Evolutionary conservation across 1,140 invertebrate species (phyloP), one percentile per base, ranked within the genome.

Genomic region (Subanguina moxae): DNA sequence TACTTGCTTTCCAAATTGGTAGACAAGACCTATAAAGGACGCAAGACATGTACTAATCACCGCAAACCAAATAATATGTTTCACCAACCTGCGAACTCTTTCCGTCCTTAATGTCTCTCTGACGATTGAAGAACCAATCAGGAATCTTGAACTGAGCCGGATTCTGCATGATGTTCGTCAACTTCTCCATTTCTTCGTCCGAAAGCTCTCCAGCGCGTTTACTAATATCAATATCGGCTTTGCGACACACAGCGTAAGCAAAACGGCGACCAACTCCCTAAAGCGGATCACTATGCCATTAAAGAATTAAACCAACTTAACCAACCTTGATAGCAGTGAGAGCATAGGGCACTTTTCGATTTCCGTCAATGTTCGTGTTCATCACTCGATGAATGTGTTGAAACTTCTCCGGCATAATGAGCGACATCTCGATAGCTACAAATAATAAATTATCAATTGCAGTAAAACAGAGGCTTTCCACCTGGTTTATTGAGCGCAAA

Each of bases 321-420:
- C 48, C 17, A 25, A 86, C 85, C 83, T 97, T 98, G 84, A 98
- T 97, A 65, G 93, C 90, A 42, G 94, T 98, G 87, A 98, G 89
- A 66, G 95, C 94, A 84, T 95, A 97, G 89, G 94, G 93, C 71
- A 97, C 91, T 84, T 97, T 98, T 46, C 90, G 87, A 85, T 93
- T 91, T 83, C 95, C 95, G 89, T 98, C 94, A 78, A 98, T 98
- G 84, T 98, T 98, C 83, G 94, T 97, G 88, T 90, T 91, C 87
- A 97, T 90, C 83, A 98, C 91, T 95, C 95, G 95, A 87, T 97
- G 89, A 89, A 98, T 98, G 87, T 98, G 94, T 86, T 97, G 94
- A 84, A 97, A 98, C 85, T 96, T 96, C 77, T 97, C 93, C 80
- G 95, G 94, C 78, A 96, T 90, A 57, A 97, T 91, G 79, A 97